A percentile compares a stretch with the other conserved stretches of the same genome.
phyloP scores from a whole-genome alignment of 2,113 vertebrate species.

The Acinonyx jubatus region DNA sequence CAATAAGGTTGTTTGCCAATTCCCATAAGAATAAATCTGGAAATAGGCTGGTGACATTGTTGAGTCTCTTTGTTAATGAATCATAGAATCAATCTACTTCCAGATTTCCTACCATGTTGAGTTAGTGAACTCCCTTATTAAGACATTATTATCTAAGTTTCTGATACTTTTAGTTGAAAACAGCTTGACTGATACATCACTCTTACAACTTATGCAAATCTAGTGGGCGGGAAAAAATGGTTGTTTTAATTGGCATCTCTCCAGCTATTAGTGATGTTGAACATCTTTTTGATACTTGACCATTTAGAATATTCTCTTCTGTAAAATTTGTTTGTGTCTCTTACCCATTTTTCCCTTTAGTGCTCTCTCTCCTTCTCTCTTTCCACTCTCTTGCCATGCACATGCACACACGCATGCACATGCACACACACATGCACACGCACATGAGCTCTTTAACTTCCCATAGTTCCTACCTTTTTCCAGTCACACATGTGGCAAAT shows the following conservation, averaged over 20 bases:
- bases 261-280: neutral
- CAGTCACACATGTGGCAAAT: slow-evolving; percentile 46
- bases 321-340: neutral
- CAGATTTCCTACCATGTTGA: neutral
- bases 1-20: neutral
- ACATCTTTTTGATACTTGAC: neutral
- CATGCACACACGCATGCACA: neutral
- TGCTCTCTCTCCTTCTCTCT: neutral
- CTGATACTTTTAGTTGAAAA: neutral
- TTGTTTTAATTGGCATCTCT: neutral
- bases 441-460: neutral
- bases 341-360: neutral
- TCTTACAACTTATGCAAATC: neutral
- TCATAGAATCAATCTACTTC: neutral
- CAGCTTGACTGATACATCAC: neutral
- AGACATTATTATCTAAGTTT: neutral
- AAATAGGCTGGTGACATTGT: neutral
- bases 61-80: neutral
- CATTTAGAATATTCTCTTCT: neutral
- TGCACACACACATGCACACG: neutral
- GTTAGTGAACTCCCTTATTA: neutral
- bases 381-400: neutral
- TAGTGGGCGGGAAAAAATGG: neutral
- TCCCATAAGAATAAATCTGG: neutral
- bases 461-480: neutral